These are phyloP conservation scores for Entomobrya multifasciata DNA, from an alignment of 2,888 invertebrate species.

Conservation along the genomic window DNA sequence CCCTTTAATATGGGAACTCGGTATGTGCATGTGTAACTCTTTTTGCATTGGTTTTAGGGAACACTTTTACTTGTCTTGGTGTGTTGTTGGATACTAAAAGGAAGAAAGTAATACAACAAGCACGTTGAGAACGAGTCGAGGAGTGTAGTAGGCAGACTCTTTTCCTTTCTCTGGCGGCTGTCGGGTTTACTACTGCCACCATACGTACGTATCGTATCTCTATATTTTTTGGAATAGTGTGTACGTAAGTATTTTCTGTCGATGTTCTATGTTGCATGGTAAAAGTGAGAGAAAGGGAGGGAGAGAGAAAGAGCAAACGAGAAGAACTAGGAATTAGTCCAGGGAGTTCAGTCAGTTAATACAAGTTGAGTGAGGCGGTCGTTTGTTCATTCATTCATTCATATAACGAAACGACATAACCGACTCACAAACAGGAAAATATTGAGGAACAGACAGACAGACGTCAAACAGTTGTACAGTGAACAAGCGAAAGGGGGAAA, in stretches of 20 bases:
- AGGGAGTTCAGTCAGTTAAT: constrained; percentile 60
- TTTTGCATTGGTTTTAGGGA: not conserved
- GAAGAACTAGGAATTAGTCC: constrained; percentile 38
- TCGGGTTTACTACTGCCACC: not conserved
- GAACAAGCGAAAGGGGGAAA: constrained; percentile 18
- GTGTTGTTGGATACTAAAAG: constrained; percentile 5
- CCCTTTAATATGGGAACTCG: constrained; percentile 12
- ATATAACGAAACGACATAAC: not conserved
- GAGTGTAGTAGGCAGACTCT: constrained; percentile 40
- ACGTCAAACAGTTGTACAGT: constrained; percentile 50
- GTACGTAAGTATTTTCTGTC: constrained; percentile 54
- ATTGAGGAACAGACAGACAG: constrained; percentile 44
- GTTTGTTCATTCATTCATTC: constrained; percentile 3
- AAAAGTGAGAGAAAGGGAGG: constrained; percentile 22
- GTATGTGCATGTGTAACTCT: not conserved
- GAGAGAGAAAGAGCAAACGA: constrained; percentile 21
- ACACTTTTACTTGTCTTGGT: not conserved
- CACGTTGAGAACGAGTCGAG: not conserved
- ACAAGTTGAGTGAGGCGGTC: constrained; percentile 64
- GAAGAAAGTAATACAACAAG: not conserved
- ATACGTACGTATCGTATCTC: constrained; percentile 13
- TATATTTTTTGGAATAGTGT: constrained; percentile 12
- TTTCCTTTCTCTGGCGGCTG: not conserved
- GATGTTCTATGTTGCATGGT: not conserved
- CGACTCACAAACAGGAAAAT: not conserved